These are phyloP conservation scores for Pristionchus mayeri DNA, from an alignment of 2,888 invertebrate genomes.

Conservation along the genomic window DNA sequence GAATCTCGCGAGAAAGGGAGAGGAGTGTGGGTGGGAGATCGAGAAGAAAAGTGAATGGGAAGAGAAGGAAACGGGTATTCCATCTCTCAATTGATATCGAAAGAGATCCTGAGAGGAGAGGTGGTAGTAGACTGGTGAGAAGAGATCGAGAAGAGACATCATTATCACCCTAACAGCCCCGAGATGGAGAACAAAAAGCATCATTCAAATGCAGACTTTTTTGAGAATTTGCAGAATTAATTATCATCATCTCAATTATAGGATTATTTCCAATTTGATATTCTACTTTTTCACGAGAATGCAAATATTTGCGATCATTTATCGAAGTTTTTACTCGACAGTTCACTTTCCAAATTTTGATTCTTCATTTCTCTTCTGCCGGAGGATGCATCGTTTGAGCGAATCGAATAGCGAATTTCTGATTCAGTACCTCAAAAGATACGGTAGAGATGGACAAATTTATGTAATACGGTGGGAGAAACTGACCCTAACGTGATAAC, in stretches of 20 bases:
- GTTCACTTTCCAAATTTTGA: too few species aligned
- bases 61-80: slow-evolving; percentile 23
- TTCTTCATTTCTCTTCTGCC: background rate
- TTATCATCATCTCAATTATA: too few species aligned
- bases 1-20: background rate
- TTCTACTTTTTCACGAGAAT: too few species aligned
- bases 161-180: too few species aligned
- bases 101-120: background rate
- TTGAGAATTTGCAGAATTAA: too few species aligned
- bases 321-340: too few species aligned
- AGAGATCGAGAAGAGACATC: too few species aligned
- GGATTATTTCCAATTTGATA: too few species aligned
- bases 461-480: too few species aligned
- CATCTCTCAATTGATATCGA: slow-evolving; percentile 28
- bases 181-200: too few species aligned
- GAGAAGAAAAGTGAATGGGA: background rate
- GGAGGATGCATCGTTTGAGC: background rate
- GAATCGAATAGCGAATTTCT: background rate
- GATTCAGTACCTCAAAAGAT: background rate
- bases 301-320: too few species aligned
- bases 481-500: slow-evolving; percentile 17
- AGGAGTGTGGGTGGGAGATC: slow-evolving; percentile 12
- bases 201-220: too few species aligned
- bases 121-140: background rate
- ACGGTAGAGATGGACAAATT: background rate